Conservation (phyloP, 2,113 vertebrate species). For the Scartelaos histophorus region DNA sequence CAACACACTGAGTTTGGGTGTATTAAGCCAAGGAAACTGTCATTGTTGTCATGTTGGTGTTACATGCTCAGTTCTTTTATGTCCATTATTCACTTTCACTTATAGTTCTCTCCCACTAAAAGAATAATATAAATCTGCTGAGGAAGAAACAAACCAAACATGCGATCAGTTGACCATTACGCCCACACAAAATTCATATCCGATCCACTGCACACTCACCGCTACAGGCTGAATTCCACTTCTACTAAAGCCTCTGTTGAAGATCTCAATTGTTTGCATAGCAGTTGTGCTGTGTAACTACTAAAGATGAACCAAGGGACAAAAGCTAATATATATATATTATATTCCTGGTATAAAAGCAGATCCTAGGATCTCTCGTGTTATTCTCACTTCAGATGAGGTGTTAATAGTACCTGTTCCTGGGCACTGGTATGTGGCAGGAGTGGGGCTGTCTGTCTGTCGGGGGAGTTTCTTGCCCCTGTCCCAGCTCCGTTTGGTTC, state of each 20-base stretch:
- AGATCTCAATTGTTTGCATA: conserved; percentile 15
- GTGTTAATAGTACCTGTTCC: conserved; percentile 72
- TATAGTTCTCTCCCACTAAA: conserved; percentile 34
- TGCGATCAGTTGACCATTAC: conserved; percentile 61
- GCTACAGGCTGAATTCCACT: conserved; percentile 54
- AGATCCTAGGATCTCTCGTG: background rate
- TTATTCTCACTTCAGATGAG: background rate
- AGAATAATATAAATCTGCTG: conserved; percentile 56
- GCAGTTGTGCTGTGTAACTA: background rate
- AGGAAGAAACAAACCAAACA: conserved; percentile 56
- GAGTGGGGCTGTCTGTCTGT: conserved; percentile 65
- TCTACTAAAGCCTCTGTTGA: conserved; percentile 22
- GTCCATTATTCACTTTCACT: conserved; percentile 34
- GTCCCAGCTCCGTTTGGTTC: conserved; percentile 61
- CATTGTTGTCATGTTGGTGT: background rate
- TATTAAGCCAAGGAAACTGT: background rate
- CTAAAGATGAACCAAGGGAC: background rate
- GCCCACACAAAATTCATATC: conserved; percentile 52
- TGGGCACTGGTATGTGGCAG: conserved; percentile 79
- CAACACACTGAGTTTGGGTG: background rate
- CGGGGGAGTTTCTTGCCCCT: conserved; percentile 45
- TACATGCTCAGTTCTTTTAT: conserved; percentile 6
- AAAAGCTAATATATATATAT: background rate
- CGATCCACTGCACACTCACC: conserved; percentile 49
- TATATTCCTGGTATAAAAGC: background rate